Evolutionary conservation across 2,113 vertebrate genomes (phyloP), one percentile per base, ranked within the genome.

Genomic region (Carlito syrichta): DNA sequence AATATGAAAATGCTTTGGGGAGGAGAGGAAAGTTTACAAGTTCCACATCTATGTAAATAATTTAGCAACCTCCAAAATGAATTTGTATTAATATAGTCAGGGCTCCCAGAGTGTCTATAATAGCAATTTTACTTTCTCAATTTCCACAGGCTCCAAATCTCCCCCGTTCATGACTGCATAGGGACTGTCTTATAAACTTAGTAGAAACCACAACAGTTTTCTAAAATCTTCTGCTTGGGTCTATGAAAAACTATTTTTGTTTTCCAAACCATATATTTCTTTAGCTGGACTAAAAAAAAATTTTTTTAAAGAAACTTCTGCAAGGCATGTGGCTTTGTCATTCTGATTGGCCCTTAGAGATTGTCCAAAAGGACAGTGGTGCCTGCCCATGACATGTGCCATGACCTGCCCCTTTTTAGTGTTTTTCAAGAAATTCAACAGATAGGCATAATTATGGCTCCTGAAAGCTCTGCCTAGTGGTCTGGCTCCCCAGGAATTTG

Each of bases 41-140:
- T 93, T 90, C 78, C 38, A 94, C 58, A 94, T 45, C 32, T 79
- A 25, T 68, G 58, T 96, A 96, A 94, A 97, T 97, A 97, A 97
- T 97, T 97, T 94, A 97, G 83, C 68, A 97, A 79, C 58, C 86
- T 73, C 92, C 78, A 86, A 95, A 96, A 97, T 97, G 95, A 97
- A 93, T 97, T 94, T 96, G 83, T 86, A 96, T 87, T 95, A 95
- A 97, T 96, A 89, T 76, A 96, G 85, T 82, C 91, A 71, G 76
- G 63, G 86, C n/a, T 96, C 86, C 95, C 93, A 76, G 60, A 93
- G 91, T 91, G 86, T 86, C 83, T 69, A 81, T 94, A 95, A 93
- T 62, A 86, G 68, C 79, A 54, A 94, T 96, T 96, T 95, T 88
- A 95, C 69, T 96, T 76, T 95, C 71, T 95, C 48, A 43, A 40